These are phyloP conservation scores for Magallana ariakensis DNA, from an alignment of 1,140 invertebrate species.

Conservation along the genomic window DNA sequence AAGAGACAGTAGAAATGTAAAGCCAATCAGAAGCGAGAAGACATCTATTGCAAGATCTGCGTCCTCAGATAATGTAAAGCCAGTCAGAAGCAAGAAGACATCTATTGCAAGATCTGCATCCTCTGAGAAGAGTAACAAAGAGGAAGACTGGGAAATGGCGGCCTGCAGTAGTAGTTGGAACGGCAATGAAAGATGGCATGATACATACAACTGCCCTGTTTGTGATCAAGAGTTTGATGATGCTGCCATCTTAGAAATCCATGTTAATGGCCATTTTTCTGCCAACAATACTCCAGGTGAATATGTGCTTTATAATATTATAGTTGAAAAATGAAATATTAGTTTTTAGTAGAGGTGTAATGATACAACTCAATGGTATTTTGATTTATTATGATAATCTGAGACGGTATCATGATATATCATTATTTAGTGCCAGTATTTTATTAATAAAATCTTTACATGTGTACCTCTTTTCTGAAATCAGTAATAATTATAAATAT, in stretches of 20 bases:
- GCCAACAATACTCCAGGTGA: slow-evolving; percentile 72
- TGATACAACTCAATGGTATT: no score
- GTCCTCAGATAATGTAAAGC: background rate
- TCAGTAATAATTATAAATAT: background rate
- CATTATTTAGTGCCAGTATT: no score
- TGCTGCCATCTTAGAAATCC: slow-evolving; percentile 61
- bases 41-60: background rate
- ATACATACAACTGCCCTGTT: slow-evolving; percentile 76
- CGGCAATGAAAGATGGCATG: background rate
- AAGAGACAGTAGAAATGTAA: background rate
- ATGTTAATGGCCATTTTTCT: slow-evolving; percentile 76
- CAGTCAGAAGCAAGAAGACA: background rate
- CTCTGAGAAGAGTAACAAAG: background rate
- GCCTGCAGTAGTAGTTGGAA: slow-evolving; percentile 10
- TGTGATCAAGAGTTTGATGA: slow-evolving; percentile 72
- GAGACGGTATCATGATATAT: no score
- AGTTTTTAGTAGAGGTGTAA: background rate
- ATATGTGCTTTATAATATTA: background rate
- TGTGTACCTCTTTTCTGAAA: no score
- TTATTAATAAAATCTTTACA: no score
- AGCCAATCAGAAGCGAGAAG: background rate
- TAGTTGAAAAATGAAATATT: background rate
- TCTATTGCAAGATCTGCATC: background rate
- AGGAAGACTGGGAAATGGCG: slow-evolving; percentile 6
- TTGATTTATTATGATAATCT: no score